A percentile compares a stretch with the other conserved stretches of the same genome.
Conservation (phyloP, 1,140 invertebrate species). For the Brachionus manjavacas region DNA sequence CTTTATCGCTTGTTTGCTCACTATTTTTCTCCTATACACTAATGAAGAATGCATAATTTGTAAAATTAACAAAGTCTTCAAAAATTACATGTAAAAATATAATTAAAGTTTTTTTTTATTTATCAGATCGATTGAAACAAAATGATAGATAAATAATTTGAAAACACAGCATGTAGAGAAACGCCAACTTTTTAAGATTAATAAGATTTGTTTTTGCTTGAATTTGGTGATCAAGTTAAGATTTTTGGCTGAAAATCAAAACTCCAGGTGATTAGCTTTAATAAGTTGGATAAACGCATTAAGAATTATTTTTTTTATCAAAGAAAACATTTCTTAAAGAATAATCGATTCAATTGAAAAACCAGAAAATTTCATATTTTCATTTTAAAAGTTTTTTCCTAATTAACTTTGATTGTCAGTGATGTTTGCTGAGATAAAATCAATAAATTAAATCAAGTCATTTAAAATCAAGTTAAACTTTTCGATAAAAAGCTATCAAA, state of each 20-base stretch:
- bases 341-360: background rate
- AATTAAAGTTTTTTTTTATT: background rate
- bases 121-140: slow-evolving; percentile 3
- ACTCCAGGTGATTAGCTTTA: background rate
- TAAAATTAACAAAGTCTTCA: background rate
- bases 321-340: background rate
- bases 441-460: background rate
- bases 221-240: background rate
- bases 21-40: background rate
- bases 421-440: background rate
- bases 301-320: background rate
- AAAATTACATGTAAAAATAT: background rate
- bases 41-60: background rate
- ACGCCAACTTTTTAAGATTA: background rate
- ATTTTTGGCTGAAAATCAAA: background rate
- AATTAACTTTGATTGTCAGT: background rate
- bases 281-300: background rate
- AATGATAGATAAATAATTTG: background rate
- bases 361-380: background rate
- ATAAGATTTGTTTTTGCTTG: background rate
- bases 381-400: background rate
- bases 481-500: background rate
- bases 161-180: background rate
- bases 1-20: background rate
- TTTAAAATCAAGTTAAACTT: background rate